These are phyloP conservation scores for Lasioglossum villosulum DNA, from an alignment of 2,888 invertebrate genomes.

Conservation along the genomic window DNA sequence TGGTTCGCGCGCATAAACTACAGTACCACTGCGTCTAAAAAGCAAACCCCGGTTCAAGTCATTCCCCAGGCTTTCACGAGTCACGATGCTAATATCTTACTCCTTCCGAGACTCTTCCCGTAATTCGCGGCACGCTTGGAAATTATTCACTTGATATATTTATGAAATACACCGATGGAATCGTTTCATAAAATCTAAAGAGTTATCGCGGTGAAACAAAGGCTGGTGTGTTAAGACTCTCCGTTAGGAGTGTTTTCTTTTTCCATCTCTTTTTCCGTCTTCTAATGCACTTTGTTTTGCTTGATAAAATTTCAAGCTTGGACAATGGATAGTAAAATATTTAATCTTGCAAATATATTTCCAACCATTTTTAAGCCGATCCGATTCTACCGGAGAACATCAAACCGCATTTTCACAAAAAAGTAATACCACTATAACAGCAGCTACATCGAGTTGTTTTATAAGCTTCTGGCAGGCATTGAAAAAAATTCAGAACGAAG, in stretches of 20 bases:
- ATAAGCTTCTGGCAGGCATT: neutral
- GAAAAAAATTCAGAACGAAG: neutral
- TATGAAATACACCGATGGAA: neutral
- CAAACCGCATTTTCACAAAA: neutral
- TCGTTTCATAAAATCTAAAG: neutral
- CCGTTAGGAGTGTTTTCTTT: neutral
- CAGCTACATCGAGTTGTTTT: neutral
- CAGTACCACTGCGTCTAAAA: neutral
- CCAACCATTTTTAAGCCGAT: neutral
- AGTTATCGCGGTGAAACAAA: neutral
- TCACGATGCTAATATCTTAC: neutral
- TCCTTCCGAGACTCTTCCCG: neutral
- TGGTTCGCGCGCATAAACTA: neutral
- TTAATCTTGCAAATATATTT: neutral
- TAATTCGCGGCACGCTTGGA: neutral
- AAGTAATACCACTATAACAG: neutral
- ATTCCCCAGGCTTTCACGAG: neutral
- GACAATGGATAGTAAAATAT: neutral
- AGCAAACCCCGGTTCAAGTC: neutral
- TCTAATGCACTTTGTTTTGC: neutral
- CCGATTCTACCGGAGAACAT: constrained; percentile 1
- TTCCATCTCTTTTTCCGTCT: neutral
- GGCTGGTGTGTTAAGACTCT: neutral
- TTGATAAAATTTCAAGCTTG: neutral
- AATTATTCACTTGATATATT: neutral